Conservation (phyloP, 2,888 invertebrate genomes). For the Sarcophaga variegata region DNA sequence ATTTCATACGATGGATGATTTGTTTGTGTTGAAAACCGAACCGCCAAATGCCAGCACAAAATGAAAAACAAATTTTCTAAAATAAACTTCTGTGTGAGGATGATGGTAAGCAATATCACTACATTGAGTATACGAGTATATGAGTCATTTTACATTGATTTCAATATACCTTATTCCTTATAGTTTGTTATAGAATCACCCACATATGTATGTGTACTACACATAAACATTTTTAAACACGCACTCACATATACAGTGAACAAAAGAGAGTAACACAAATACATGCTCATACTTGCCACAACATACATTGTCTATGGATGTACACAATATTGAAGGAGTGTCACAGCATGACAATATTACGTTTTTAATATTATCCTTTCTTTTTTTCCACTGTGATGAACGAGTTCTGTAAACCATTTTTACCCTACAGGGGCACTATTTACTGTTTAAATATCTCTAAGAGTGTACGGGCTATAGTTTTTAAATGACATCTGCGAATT, state of each 20-base stretch:
- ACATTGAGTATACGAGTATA: neutral
- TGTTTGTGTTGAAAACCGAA: slow-evolving; percentile 31
- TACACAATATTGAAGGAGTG: slow-evolving; percentile 58
- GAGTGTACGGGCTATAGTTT: too few species aligned
- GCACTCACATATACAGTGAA: neutral
- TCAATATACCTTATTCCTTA: neutral
- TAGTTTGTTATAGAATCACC: neutral
- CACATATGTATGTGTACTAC: neutral
- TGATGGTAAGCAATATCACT: too few species aligned
- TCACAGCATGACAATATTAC: slow-evolving; percentile 73
- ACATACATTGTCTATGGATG: neutral
- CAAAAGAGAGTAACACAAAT: neutral
- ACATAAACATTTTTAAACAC: slow-evolving; percentile 4
- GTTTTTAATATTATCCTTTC: slow-evolving; percentile 47
- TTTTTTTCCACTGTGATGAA: neutral
- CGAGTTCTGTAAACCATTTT: neutral
- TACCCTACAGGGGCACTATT: slow-evolving; percentile 12
- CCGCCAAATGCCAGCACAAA: slow-evolving; percentile 54
- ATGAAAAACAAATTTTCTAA: neutral
- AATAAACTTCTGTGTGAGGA: neutral
- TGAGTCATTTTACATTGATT: neutral
- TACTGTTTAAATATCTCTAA: too few species aligned
- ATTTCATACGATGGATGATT: slow-evolving; percentile 25
- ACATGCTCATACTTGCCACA: neutral
- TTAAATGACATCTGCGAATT: neutral